Evolutionary conservation across 2,113 vertebrate species (phyloP).

Genomic region (Myrmecobius fasciatus): DNA sequence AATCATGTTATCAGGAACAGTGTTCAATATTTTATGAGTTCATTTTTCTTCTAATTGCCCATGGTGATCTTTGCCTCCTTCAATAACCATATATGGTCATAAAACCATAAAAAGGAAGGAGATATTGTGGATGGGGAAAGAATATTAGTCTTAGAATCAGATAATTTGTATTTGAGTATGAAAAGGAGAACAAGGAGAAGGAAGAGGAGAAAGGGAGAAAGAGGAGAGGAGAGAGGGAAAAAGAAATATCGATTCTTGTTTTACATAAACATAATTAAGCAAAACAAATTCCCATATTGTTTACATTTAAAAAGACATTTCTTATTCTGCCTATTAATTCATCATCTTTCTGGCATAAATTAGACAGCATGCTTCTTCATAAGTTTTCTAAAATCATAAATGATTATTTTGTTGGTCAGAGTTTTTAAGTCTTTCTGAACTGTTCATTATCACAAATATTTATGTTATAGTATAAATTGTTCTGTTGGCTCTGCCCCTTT

Average conservation of each 20-base stretch:
- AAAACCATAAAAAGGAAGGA: background rate
- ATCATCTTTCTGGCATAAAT: background rate
- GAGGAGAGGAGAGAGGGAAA: background rate
- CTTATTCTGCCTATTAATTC: background rate
- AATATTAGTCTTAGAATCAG: background rate
- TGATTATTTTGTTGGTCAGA: background rate
- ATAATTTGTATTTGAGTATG: background rate
- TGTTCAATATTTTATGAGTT: background rate
- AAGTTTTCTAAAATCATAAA: background rate
- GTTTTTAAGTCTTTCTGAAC: background rate
- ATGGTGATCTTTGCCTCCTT: background rate
- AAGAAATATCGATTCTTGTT: background rate
- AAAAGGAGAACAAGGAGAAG: background rate
- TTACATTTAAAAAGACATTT: background rate
- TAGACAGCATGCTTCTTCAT: background rate
- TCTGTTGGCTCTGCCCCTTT: background rate
- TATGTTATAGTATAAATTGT: background rate
- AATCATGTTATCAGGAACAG: background rate
- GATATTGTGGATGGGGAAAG: background rate
- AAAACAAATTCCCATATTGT: background rate
- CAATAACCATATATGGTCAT: background rate
- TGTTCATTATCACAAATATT: background rate
- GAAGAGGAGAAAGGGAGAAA: background rate
- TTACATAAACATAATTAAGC: background rate
- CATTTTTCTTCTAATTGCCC: background rate